Base-by-base conservation (phyloP, 2,113 vertebrate species). In the Neotoma lepida region DNA sequence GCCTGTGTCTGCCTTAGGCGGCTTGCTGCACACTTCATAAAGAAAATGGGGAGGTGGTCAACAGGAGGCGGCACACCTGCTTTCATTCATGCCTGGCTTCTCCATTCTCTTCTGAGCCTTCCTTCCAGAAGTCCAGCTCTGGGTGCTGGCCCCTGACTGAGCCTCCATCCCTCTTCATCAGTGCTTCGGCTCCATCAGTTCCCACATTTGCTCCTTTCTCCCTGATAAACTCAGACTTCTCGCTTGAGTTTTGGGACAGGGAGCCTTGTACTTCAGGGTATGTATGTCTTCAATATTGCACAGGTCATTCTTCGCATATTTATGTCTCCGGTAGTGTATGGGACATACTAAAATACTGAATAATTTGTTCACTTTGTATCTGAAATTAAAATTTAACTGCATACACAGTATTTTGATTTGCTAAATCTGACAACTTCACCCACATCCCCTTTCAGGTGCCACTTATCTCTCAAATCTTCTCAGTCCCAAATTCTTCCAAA, bases 301-400 rank as follows among this genome's bases (percentile, higher is more conserved):
- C 4, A 17, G 64, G 86, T 80, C 44, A 51, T 20, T 51, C 49
- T 94, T 44, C 78, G 9, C 18, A 7, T 64, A 14, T 58, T 14
- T 81, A 18, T 64, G 41, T 18, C 22, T 17, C 18, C 14, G 66
- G 39, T 88, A 74, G 74, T 85, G 61, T 14, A 76, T 6, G 2
- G 28, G 33, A 66, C 17, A 61, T 80, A 58, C 10, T 89, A 93
- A 90, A 61, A 17, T 39, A 26, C 35, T 81, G 56, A 88, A 90
- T 64, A 30, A 33, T 6, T 46, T 63, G 35, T 85, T 95, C 3
- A 56, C 63, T 71, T 41, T 88, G 94, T 46, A 39, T 64, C 66
- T 86, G 41, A 85, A 88, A 94, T 94, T 90, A 20, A 71, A 20
- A 58, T 76, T 26, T 87, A 74, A 85, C 49, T 80, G 13, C 4